Base-by-base conservation (phyloP, 1,140 invertebrate species). In the Diorhabda elongata region DNA sequence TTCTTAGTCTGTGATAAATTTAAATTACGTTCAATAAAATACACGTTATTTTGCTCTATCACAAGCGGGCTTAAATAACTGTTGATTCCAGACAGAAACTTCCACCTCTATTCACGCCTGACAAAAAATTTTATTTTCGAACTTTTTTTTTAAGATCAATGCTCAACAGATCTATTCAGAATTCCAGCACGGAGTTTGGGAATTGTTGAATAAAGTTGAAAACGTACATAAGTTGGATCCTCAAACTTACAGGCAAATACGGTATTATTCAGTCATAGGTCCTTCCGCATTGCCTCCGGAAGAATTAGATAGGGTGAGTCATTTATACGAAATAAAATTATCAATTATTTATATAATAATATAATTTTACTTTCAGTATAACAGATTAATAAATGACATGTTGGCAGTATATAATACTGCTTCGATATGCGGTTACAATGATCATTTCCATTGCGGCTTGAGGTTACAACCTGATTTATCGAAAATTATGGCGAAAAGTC, bases 331-430 rank as follows among this genome's bases (percentile, higher is more conserved):
- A 57, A 26, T 58, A 58, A 69, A 44, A 43, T 61, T 61, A 82
- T 52, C 6, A 3, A n/a, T 52, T 52, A n/a, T 52, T 52, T 26
- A 26, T 26, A 26, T 26, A 52, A 52, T 52, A 52, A 52, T 52
- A 8, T 6, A 8, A 4, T 52, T 8, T 73, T 69, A 43, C 26
- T 85, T 85, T 2, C 82, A 95, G 93, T 94, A 94, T 79, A 94
- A 94, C 81, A 86, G 91, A 11, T 81, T 95, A 11, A 89, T 93
- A 68, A 93, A 94, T 76, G 90, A 94, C 73, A 96, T 97, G 94
- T 82, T 95, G 52, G 88, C 90, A 2, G 89, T 95, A 9, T 96
- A 94, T 82, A 94, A 94, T 76, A 89, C 86, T n/a, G 93, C 93
- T 2, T 90, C 90, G 57, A 90, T 95, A 62, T 95, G 93, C 77